Evolutionary conservation across 2,113 vertebrate genomes (phyloP).

Genomic region (Pelvicachromis taeniatus): DNA sequence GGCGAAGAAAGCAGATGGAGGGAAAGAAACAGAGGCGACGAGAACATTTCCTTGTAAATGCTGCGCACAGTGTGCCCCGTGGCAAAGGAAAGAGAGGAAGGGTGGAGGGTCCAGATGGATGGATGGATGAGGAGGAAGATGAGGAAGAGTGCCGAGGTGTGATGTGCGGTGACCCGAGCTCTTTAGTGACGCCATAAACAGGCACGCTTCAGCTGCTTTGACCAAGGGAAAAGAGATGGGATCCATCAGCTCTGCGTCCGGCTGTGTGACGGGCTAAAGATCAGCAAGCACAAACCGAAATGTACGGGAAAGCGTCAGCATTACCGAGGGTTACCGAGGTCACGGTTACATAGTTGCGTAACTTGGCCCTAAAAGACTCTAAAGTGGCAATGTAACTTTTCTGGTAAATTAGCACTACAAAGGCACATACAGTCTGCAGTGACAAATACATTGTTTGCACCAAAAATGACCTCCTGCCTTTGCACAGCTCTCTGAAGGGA

Average conservation of each 20-base stretch:
- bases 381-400: background rate
- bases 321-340: background rate
- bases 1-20: constrained; percentile 17
- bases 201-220: constrained; percentile 9
- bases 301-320: background rate
- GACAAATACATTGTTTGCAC: background rate
- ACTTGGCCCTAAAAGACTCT: background rate
- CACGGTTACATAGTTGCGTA: background rate
- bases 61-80: constrained; percentile 1
- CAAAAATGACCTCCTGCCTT: background rate
- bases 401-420: background rate
- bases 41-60: constrained; percentile 25
- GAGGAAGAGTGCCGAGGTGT: constrained; percentile 38
- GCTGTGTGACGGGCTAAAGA: constrained; percentile 5
- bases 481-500: background rate
- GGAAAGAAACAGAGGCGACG: background rate
- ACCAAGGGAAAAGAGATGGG: background rate
- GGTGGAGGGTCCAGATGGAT: constrained; percentile 3
- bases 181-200: constrained; percentile 31
- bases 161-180: constrained; percentile 56
- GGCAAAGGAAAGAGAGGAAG: background rate
- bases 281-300: background rate
- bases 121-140: constrained; percentile 11
- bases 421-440: background rate
- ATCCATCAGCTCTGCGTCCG: constrained; percentile 1